Evolutionary conservation across 2,888 invertebrate species (phyloP).

Genomic region (Dinocampus coccinellae): DNA sequence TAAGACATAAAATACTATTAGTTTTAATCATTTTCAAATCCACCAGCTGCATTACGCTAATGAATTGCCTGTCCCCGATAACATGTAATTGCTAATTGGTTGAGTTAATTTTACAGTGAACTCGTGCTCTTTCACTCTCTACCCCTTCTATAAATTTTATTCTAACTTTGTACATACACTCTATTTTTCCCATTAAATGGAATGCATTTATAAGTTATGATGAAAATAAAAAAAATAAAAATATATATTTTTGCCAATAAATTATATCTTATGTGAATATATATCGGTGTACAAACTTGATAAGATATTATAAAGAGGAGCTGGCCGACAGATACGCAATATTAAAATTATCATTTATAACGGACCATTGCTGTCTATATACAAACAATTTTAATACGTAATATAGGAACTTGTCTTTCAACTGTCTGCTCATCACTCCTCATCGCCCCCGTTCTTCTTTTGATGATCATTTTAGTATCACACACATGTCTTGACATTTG

Average conservation of each 20-base stretch:
- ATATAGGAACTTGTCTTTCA: conserved; percentile 12
- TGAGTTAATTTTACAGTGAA: conserved; percentile 26
- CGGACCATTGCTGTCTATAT: neutral
- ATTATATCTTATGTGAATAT: conserved; percentile 16
- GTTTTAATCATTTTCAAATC: conserved; percentile 20
- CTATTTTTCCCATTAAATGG: neutral
- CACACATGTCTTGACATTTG: conserved; percentile 27
- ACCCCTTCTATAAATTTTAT: conserved; percentile 6
- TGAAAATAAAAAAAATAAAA: neutral
- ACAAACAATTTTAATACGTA: conserved; percentile 6
- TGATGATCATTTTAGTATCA: neutral
- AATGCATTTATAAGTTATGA: neutral
- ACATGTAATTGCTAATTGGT: conserved; percentile 28
- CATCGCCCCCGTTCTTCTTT: neutral
- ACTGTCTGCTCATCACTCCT: conserved; percentile 37
- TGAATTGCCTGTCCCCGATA: conserved; percentile 41
- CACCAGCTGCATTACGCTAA: conserved; percentile 38
- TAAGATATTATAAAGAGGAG: neutral
- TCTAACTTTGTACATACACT: neutral
- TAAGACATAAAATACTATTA: conserved; percentile 42
- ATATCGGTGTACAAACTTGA: neutral
- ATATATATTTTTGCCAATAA: conserved; percentile 5
- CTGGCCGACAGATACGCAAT: conserved; percentile 2
- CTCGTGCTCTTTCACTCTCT: neutral
- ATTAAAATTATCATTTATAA: neutral